phyloP scores from a whole-genome alignment of 2,797 vertebrate genomes.

The Dermochelys coriacea region DNA sequence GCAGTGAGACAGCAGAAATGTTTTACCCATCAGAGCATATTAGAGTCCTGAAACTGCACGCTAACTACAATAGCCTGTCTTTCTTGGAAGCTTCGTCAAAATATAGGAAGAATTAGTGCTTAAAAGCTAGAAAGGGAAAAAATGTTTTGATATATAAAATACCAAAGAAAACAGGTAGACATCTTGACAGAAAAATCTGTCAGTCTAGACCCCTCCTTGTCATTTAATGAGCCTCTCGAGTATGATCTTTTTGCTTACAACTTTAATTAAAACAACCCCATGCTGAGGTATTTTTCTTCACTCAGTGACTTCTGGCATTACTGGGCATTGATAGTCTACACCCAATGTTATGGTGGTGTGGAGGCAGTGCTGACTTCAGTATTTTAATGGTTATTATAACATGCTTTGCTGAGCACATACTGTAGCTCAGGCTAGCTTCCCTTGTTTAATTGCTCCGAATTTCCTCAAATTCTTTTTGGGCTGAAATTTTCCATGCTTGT shows the following conservation, averaged over 20 bases:
- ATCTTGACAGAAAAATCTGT: conserved; percentile 27
- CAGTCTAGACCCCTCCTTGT: conserved; percentile 5
- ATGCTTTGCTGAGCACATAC: not conserved
- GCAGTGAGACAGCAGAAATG: conserved; percentile 53
- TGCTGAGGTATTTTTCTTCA: conserved; percentile 36
- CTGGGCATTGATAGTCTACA: not conserved
- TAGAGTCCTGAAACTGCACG: conserved; percentile 31
- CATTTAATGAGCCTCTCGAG: not conserved
- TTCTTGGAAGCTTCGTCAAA: conserved; percentile 49
- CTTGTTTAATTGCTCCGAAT: not conserved
- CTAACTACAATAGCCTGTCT: conserved; percentile 32
- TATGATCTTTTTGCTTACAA: not conserved
- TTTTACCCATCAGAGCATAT: conserved; percentile 52
- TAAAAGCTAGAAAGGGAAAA: conserved; percentile 39
- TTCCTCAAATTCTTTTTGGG: not conserved
- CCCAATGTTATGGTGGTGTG: not conserved
- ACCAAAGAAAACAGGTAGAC: not conserved
- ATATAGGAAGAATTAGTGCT: conserved; percentile 53
- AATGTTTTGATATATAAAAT: conserved; percentile 60
- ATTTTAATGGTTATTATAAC: not conserved
- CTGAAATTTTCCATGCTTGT: not conserved
- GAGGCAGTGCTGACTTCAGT: conserved; percentile 9
- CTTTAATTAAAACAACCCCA: conserved; percentile 33
- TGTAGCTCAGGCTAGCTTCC: not conserved
- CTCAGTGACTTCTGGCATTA: conserved; percentile 18